Conservation (phyloP, 1,140 invertebrate species). For the Maniola jurtina region DNA sequence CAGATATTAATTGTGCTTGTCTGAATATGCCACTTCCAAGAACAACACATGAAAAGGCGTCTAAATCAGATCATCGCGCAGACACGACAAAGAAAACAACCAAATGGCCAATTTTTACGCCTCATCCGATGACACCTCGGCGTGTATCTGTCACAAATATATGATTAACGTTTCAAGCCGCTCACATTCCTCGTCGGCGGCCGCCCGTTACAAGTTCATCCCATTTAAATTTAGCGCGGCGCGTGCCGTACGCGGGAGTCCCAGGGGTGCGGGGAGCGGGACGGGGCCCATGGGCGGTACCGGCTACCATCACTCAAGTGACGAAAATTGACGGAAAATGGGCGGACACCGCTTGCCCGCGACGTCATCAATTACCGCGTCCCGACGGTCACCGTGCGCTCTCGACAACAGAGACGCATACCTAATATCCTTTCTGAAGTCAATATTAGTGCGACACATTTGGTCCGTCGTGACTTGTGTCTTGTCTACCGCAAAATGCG, state of each 20-base stretch:
- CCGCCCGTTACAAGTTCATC: constrained; percentile 74
- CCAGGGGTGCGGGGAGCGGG: constrained; percentile 30
- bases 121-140: constrained; percentile 49
- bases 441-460: constrained; percentile 47
- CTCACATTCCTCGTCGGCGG: constrained; percentile 61
- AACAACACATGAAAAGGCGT: constrained; percentile 12
- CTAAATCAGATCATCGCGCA: constrained; percentile 18
- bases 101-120: constrained; percentile 34
- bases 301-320: constrained; percentile 75
- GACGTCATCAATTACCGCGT: constrained; percentile 75
- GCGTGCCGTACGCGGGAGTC: constrained; percentile 61
- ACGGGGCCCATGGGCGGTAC: constrained; percentile 56
- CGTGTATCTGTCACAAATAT: constrained; percentile 71
- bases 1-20: no score
- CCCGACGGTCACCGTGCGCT: constrained; percentile 68
- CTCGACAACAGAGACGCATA: constrained; percentile 55
- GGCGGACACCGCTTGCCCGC: constrained; percentile 73
- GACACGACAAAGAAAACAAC: constrained; percentile 23
- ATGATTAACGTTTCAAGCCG: constrained; percentile 71
- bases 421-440: constrained; percentile 54
- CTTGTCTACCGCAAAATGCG: constrained; percentile 11
- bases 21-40: constrained; percentile 17
- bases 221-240: constrained; percentile 75
- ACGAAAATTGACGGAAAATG: constrained; percentile 79
- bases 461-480: constrained; percentile 9